Evolutionary conservation across 2,888 invertebrate species (phyloP), one percentile per base, ranked within the genome.

Genomic region (Agapetus fuscipes): DNA sequence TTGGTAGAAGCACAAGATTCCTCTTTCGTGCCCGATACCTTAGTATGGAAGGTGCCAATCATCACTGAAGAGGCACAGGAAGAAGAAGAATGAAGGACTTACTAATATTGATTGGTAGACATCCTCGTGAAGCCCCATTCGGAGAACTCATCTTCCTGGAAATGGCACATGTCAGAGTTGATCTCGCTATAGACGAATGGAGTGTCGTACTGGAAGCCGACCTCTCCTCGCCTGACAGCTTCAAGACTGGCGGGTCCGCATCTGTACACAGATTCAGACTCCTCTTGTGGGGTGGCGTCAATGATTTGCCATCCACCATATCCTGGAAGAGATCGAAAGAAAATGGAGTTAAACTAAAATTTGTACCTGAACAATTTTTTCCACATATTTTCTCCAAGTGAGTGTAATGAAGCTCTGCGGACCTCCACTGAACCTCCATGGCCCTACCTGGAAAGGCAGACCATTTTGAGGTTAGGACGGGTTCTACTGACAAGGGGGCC

Each of bases 221-320:
- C 78, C 57, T 83, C 78, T 1, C 84, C 84, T 15, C 76, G 71
- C 33, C 78, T 72, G 2, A 86, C 76, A 13, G 84, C 84, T 51
- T 75, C 76, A 11, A 78, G 67, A 29, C 78, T 78, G 24, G 80
- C 76, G 10, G 80, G 72, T 52, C 78, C 72, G 61, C 84, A 72
- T 48, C 71, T 66, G 52, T 69, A 76, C 14, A 73, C 66, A 47
- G 71, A 67, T 45, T 75, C 76, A 12, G 76, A 74, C 52, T 71
- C 71, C 54, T 79, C 83, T 56, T 85, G 84, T 3, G 85, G 85
- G 2, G 86, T 86, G 3, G 84, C 71, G 54, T 87, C 87, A 46
- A 86, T 77, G 12, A 80, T 80, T 61, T 87, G 87, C 87, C 87
- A 87, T 3, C 86, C 87, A 12, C 82, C 80, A 56, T 83, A 84